A percentile compares a stretch with the other conserved stretches of the same genome.
Conservation (phyloP, 2,888 invertebrate species). For the Glyphotaelius pellucidus region DNA sequence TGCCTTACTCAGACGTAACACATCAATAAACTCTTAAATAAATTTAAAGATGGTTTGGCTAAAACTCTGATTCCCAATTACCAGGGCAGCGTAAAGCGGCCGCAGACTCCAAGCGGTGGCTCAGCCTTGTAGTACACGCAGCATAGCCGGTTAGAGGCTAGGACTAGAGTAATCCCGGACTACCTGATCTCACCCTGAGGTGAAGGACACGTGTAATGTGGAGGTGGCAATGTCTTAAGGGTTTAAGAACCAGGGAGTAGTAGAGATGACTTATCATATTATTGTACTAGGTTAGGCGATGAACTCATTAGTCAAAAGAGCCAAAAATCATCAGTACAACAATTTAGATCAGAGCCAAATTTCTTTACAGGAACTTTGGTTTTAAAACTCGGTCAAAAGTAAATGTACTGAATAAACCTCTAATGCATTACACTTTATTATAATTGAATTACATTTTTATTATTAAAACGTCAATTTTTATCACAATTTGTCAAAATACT, state of each 20-base stretch:
- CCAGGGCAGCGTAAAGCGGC: neutral
- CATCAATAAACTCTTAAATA: neutral
- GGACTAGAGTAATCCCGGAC: neutral
- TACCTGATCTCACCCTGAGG: neutral
- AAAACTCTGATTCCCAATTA: neutral
- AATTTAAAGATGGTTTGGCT: neutral
- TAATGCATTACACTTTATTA: too few species aligned
- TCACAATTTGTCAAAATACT: too few species aligned
- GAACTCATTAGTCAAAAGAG: too few species aligned
- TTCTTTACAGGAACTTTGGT: too few species aligned
- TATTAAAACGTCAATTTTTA: too few species aligned
- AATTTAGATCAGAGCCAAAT: too few species aligned
- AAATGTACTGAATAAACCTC: too few species aligned
- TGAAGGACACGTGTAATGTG: slow-evolving; percentile 2
- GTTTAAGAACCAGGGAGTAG: neutral
- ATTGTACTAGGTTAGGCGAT: neutral
- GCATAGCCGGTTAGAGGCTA: neutral
- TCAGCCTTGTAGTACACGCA: neutral
- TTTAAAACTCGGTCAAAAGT: too few species aligned
- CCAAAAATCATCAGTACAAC: too few species aligned
- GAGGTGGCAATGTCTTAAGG: neutral
- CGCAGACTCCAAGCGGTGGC: neutral
- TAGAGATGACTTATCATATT: neutral
- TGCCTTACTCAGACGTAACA: too few species aligned
- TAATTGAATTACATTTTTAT: too few species aligned